These are phyloP conservation scores for Rallus crepitans DNA, from an alignment of 2,797 vertebrate genomes.

Conservation along the genomic window DNA sequence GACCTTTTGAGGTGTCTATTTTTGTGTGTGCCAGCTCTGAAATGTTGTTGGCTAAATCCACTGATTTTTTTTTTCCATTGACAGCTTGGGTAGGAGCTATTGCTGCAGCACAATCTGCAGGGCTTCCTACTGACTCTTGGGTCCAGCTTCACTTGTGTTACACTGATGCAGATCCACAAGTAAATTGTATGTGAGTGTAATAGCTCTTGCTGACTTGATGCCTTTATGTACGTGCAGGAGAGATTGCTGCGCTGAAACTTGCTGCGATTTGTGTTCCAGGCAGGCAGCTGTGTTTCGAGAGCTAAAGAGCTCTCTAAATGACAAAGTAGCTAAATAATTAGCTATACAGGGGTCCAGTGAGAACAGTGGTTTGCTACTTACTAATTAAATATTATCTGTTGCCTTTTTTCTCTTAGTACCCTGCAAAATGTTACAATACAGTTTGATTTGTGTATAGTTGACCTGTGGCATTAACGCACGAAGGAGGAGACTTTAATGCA, in stretches of 20 bases:
- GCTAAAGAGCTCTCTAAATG: neutral
- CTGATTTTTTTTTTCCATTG: neutral
- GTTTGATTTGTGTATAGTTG: neutral
- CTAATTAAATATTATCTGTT: neutral
- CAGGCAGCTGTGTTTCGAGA: neutral
- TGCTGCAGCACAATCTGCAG: neutral
- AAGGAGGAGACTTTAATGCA: neutral
- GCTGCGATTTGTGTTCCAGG: neutral
- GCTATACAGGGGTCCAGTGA: neutral
- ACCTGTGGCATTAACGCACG: neutral
- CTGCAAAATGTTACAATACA: neutral
- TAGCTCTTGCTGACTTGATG: constrained; percentile 7
- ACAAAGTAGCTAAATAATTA: neutral
- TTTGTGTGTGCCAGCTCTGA: neutral
- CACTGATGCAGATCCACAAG: neutral
- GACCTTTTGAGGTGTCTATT: neutral
- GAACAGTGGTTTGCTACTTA: neutral
- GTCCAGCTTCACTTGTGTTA: neutral
- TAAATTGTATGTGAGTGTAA: neutral
- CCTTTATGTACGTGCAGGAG: neutral
- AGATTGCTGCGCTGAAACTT: neutral
- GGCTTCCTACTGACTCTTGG: neutral
- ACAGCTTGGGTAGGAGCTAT: neutral
- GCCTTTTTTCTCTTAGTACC: neutral
- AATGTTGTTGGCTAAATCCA: neutral